Percentiles rank a stretch among this genome's conserved stretches.
phyloP scores from a whole-genome alignment of 2,888 invertebrate genomes.

The Pelosia muscerda region DNA sequence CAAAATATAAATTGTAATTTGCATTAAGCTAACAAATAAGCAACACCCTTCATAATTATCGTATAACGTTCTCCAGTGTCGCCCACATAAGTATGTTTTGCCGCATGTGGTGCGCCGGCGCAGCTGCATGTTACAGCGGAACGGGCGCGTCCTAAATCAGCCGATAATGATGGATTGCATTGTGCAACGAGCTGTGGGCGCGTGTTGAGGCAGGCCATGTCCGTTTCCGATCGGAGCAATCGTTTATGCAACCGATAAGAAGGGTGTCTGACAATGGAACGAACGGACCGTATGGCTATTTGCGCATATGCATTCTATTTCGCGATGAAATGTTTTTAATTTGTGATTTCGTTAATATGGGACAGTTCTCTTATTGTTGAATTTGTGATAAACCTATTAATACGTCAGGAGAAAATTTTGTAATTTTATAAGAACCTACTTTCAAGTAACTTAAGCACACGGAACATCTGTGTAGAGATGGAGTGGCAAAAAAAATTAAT shows the following conservation, averaged over 20 bases:
- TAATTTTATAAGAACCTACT: no score
- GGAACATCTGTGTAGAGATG: not conserved
- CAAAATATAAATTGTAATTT: no score
- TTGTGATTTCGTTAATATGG: not conserved
- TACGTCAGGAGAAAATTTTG: not conserved
- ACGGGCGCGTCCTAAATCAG: constrained; percentile 72
- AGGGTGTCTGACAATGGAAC: constrained; percentile 32
- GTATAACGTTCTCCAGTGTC: constrained; percentile 18
- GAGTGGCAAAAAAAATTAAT: not conserved
- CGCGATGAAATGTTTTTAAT: not conserved
- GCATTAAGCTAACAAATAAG: not conserved
- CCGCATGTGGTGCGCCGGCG: constrained; percentile 47
- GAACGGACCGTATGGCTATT: constrained; percentile 22
- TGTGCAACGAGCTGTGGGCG: constrained; percentile 75
- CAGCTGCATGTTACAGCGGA: constrained; percentile 77
- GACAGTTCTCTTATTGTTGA: not conserved
- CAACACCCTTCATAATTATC: constrained; percentile 1
- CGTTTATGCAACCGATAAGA: constrained; percentile 73
- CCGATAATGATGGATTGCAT: constrained; percentile 75
- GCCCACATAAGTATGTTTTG: constrained; percentile 36
- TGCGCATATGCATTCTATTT: constrained; percentile 5
- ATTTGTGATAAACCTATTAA: not conserved
- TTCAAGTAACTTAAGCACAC: no score
- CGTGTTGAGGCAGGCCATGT: constrained; percentile 80
- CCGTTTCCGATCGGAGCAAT: constrained; percentile 76